Conservation (phyloP, 2,113 vertebrate species). For the Zosterops pallidus region DNA sequence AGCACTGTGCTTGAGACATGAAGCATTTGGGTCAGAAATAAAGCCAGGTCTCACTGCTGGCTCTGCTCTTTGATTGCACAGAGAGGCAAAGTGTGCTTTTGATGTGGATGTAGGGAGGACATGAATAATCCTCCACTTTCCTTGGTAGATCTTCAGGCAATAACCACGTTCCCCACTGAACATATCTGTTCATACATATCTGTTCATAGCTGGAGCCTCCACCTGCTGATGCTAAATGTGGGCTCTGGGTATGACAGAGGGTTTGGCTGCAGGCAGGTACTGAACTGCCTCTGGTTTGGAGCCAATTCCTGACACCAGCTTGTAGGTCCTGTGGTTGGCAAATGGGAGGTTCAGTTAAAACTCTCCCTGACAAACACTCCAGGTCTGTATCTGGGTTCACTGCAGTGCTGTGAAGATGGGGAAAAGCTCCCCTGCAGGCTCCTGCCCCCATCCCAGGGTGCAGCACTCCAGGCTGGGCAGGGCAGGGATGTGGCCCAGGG, state of each 20-base stretch:
- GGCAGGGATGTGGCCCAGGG: neutral
- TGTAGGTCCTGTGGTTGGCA: neutral
- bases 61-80: neutral
- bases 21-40: no score
- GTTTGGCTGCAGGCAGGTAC: neutral
- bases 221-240: fast-evolving
- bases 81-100: neutral
- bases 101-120: neutral
- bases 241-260: fast-evolving
- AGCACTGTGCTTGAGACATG: neutral
- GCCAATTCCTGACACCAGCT: no score
- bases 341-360: neutral
- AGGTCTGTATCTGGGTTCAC: neutral
- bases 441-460: neutral
- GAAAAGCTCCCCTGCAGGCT: neutral
- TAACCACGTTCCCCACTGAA: neutral
- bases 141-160: neutral
- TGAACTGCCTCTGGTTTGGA: neutral
- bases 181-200: fast-evolving
- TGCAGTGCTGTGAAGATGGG: fast-evolving
- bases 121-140: neutral
- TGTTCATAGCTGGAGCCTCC: neutral
- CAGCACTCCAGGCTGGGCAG: neutral
- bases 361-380: neutral
- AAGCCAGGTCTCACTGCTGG: neutral